Evolutionary conservation across 2,113 vertebrate species (phyloP).

Genomic region (Gobio gobio): DNA sequence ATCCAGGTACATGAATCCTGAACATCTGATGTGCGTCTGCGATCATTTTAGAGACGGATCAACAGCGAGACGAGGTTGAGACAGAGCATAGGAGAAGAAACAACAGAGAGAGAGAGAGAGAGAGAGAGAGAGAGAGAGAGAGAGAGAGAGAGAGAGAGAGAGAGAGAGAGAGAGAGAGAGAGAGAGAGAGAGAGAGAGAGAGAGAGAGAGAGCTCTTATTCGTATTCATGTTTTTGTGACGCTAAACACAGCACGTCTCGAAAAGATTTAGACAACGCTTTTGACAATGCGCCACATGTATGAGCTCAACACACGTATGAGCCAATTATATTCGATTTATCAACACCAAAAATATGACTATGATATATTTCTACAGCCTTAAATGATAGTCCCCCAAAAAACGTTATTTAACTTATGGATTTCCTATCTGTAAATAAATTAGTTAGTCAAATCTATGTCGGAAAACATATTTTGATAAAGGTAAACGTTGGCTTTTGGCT

Average conservation of each 20-base stretch:
- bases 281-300: not conserved
- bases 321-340: not conserved
- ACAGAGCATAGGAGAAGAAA: slow-evolving; percentile 11
- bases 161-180: slow-evolving; percentile 29
- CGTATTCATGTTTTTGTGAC: slow-evolving; percentile 8
- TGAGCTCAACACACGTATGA: no score
- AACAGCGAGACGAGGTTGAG: slow-evolving; percentile 6
- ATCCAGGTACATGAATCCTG: slow-evolving; percentile 18
- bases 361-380: not conserved
- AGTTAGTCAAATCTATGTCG: no score
- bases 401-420: not conserved
- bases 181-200: slow-evolving; percentile 34
- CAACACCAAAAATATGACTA: not conserved
- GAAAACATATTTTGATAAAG: not conserved
- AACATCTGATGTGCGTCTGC: slow-evolving; percentile 15
- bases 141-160: slow-evolving; percentile 42
- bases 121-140: slow-evolving; percentile 8
- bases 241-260: not conserved
- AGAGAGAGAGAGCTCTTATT: slow-evolving; percentile 8
- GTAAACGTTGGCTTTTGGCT: not conserved
- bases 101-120: no score
- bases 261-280: not conserved
- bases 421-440: not conserved
- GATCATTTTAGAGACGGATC: slow-evolving; percentile 31
- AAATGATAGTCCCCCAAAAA: not conserved